These are phyloP conservation scores for Platichthys stellatus DNA, from an alignment of 2,113 vertebrate genomes.

Conservation along the genomic window DNA sequence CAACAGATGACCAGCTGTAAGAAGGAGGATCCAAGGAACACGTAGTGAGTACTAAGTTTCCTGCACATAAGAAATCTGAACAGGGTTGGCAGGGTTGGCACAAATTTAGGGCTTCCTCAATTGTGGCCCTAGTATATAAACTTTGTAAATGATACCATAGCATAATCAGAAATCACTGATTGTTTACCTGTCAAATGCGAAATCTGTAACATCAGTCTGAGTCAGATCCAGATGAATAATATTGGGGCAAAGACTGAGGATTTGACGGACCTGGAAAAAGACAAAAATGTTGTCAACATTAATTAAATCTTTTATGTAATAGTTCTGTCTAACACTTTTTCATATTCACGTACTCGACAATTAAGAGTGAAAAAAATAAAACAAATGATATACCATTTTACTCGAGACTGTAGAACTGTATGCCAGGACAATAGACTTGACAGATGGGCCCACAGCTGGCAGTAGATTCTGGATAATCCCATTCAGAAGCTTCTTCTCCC, in stretches of 20 bases:
- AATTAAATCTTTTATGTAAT: not conserved
- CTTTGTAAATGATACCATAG: too few relatives aligned
- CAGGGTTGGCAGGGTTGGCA: too few relatives aligned
- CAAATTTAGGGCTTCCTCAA: not conserved
- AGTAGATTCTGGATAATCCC: slow-evolving; percentile 93
- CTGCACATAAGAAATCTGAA: not conserved
- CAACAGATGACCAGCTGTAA: slow-evolving; percentile 88
- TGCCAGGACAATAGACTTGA: slow-evolving; percentile 92
- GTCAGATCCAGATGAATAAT: slow-evolving; percentile 94
- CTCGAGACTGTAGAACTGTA: slow-evolving; percentile 94
- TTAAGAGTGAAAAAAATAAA: not conserved
- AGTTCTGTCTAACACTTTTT: not conserved
- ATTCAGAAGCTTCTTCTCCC: slow-evolving; percentile 92
- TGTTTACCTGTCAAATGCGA: slow-evolving; percentile 80
- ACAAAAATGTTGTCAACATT: not conserved
- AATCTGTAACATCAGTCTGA: slow-evolving; percentile 91
- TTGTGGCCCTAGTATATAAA: too few relatives aligned
- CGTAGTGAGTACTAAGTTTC: not conserved
- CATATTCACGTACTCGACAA: not conserved
- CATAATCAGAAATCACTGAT: not conserved
- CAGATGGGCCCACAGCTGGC: slow-evolving; percentile 88
- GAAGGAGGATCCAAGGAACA: slow-evolving; percentile 18
- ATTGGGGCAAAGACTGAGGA: slow-evolving; percentile 93
- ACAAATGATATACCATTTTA: slow-evolving; percentile 89
- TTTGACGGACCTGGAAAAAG: slow-evolving; percentile 89